Evolutionary conservation across 2,113 vertebrate species (phyloP).

Genomic region (Podarcis raffonei): DNA sequence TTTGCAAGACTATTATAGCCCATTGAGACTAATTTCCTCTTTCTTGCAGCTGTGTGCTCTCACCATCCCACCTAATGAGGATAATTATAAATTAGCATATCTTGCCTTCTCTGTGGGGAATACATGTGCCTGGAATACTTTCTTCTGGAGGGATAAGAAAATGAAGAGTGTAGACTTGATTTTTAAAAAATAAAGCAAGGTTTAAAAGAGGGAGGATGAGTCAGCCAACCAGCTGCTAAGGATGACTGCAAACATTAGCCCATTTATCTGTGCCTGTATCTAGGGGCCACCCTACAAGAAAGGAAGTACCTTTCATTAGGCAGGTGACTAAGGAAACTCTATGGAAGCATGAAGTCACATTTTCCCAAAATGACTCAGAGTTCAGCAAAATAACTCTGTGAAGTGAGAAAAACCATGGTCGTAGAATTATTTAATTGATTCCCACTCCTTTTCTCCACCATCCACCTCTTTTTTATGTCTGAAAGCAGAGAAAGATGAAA

Average conservation of each 20-base stretch:
- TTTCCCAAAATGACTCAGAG: slow-evolving; percentile 57
- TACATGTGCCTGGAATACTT: background rate
- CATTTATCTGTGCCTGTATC: background rate
- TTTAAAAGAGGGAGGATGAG: background rate
- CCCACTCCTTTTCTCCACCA: background rate
- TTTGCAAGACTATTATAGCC: background rate
- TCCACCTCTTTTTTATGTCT: background rate
- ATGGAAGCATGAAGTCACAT: slow-evolving; percentile 52
- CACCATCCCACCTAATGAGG: slow-evolving; percentile 14
- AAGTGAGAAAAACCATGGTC: background rate
- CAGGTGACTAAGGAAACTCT: slow-evolving; percentile 8
- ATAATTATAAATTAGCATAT: slow-evolving; percentile 5
- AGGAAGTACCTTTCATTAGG: background rate
- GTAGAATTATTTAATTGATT: background rate
- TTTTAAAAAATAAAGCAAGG: background rate
- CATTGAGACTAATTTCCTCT: background rate
- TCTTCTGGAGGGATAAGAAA: background rate
- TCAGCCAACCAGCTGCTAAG: background rate
- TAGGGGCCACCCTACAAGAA: slow-evolving; percentile 26
- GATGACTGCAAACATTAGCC: background rate
- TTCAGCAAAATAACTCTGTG: background rate
- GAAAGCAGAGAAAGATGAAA: background rate
- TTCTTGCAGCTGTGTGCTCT: slow-evolving; percentile 5
- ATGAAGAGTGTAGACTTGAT: background rate
- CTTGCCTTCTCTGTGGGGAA: background rate